Evolutionary conservation across 1,140 invertebrate genomes (phyloP).

Genomic region (Dreissena rostriformis): DNA sequence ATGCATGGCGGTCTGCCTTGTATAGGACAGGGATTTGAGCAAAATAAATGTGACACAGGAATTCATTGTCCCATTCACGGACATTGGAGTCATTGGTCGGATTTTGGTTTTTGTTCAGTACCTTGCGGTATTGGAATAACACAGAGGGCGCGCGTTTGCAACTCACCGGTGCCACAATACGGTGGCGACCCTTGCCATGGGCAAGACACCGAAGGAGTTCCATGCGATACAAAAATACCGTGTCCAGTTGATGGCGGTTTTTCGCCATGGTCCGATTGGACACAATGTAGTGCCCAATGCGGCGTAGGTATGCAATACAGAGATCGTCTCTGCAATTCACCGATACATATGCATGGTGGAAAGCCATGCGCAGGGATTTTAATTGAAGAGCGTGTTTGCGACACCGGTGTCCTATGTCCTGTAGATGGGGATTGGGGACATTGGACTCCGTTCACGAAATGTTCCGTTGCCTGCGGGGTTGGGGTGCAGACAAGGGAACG

Average conservation of each 20-base stretch:
- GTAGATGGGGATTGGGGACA: slow-evolving; percentile 77
- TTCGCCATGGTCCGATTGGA: slow-evolving; percentile 56
- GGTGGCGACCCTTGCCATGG: slow-evolving; percentile 71
- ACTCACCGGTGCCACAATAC: slow-evolving; percentile 66
- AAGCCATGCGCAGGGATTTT: slow-evolving; percentile 85
- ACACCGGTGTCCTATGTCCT: slow-evolving; percentile 66
- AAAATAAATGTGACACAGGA: slow-evolving; percentile 60
- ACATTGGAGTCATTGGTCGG: slow-evolving; percentile 57
- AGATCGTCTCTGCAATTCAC: slow-evolving; percentile 85
- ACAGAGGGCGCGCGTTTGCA: slow-evolving; percentile 57
- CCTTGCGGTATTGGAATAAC: slow-evolving; percentile 56
- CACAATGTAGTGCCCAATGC: slow-evolving; percentile 50
- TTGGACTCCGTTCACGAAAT: slow-evolving; percentile 71
- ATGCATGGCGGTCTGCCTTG: slow-evolving; percentile 72
- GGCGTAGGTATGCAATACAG: slow-evolving; percentile 70
- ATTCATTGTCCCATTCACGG: slow-evolving; percentile 55
- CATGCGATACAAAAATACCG: slow-evolving; percentile 56
- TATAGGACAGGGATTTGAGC: slow-evolving; percentile 48
- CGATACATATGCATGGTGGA: slow-evolving; percentile 84
- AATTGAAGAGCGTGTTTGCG: slow-evolving; percentile 47
- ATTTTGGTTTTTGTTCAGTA: slow-evolving; percentile 47
- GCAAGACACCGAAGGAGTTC: slow-evolving; percentile 39
- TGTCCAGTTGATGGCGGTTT: slow-evolving; percentile 60
- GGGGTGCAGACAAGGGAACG: slow-evolving; percentile 66
- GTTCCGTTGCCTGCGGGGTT: slow-evolving; percentile 66